Base-by-base conservation (phyloP, 1,140 invertebrate genomes). In the Andricus grossulariae region DNA sequence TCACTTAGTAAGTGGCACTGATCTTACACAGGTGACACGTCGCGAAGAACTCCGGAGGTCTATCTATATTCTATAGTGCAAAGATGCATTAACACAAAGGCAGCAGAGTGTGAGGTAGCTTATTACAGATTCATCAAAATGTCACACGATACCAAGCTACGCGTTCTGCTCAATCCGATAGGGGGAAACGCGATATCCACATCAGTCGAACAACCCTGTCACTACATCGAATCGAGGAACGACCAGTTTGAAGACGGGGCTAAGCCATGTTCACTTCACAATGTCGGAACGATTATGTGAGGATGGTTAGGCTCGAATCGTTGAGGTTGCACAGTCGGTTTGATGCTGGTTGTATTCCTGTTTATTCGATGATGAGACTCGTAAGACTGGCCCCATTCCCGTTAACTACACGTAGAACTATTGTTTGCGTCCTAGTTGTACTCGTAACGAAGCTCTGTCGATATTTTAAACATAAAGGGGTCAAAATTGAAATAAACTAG, bases 71-170 rank as follows among this genome's bases (percentile, higher is more conserved):
- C 55, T 60, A 16, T 60, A 39, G 15, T 39, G 13, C 6, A 39
- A 25, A 39, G 25, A 66, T 45, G 60, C 60, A 66, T 66, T n/a
- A 66, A 66, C 60, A 66, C 25, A 32, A 60, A 11, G 25, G 25
- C 7, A 25, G 52, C 52, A 60, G 32, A 60, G 16, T 66, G 15
- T 39, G 60, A 15, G 15, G 15, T 66, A 39, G 60, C 60, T 45
- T 66, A 66, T 66, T 66, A 66, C 21, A 66, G 60, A 66, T 66
- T 32, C 60, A 66, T 66, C 60, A 66, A 66, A 66, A 32, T 66
- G 60, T 25, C 57, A 60, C 57, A 60, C 21, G 25, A 66, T 66
- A 19, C 25, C 16, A 32, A 13, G 57, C 57, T 12, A 32, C 39
- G 57, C 10, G 39, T 39, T 66, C 57, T 66, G 21, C 16, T 15